Base-by-base conservation (phyloP, 37 sponge, comb jelly and placozoan species). In the Corticium candelabrum region DNA sequence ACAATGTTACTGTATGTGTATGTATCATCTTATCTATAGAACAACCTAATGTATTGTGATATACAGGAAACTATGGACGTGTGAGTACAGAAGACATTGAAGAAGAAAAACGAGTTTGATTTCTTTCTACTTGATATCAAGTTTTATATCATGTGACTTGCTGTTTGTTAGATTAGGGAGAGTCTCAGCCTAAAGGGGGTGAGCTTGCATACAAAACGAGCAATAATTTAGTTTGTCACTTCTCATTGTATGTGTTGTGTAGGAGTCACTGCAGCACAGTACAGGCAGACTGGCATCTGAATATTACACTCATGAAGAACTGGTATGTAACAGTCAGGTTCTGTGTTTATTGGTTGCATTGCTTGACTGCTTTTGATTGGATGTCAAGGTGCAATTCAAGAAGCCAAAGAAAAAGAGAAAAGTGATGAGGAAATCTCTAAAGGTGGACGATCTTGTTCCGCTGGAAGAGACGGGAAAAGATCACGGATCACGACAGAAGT, bases 301-400 rank as follows among this genome's bases (percentile, higher is more conserved):
- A 69, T 95, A 91, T 84, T 95, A 83, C 80, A 91, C 93, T 35
- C 62, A 27, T 4, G 96, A 95, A 36, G 96, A 95, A 77, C 88
- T 95, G 90, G 90, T 81, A 35, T 7, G 56, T 80, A 30, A 35
- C n/a, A 4, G 11, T 35, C 3, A 3, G 3, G 4, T 7, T 4
- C 35, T 3, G 21, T 80, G 3, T 79, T 7, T 4, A 76, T 3
- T 4, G 72, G 35, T 77, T 78, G 56, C 35, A 37, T 35, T 37
- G n/a, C 30, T 76, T n/a, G n/a, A n/a, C n/a, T n/a, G n/a, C n/a
- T n/a, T n/a, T n/a, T n/a, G n/a, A n/a, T n/a, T n/a, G n/a, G n/a
- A 41, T 37, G 5, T 80, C 35, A 74, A 80, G 81, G 81, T 89
- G 11, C 40, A 82, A 40, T 94, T 94, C 67, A 88, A 84, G 67